These are phyloP conservation scores for Cnemophilus loriae DNA, from an alignment of 2,113 vertebrate genomes.

Conservation along the genomic window DNA sequence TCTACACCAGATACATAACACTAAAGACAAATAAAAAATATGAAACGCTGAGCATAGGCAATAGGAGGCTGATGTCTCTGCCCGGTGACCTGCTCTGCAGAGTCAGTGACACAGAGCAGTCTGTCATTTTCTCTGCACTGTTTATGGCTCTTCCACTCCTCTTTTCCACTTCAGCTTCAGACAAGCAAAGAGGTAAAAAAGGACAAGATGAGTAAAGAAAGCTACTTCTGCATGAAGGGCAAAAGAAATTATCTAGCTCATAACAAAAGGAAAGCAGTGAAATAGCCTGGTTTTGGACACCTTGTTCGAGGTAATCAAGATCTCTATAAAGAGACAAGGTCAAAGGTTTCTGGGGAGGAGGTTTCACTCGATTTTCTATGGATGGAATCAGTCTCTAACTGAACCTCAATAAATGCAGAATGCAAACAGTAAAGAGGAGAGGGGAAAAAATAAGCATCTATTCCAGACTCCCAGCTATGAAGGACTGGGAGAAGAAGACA, in stretches of 20 bases:
- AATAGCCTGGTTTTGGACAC: not conserved
- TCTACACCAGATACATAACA: slow-evolving; percentile 37
- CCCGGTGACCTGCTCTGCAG: slow-evolving; percentile 20
- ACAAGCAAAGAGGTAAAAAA: not conserved
- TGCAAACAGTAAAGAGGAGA: not conserved
- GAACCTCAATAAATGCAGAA: not conserved
- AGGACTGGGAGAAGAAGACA: not conserved
- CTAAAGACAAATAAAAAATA: slow-evolving; percentile 39
- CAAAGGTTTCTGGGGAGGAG: not conserved
- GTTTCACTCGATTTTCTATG: not conserved
- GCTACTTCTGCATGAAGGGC: not conserved
- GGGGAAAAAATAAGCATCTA: not conserved
- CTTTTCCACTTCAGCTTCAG: not conserved
- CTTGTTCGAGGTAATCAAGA: not conserved
- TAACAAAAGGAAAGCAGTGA: not conserved
- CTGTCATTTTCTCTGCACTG: slow-evolving; percentile 18
- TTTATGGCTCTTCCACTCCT: not conserved
- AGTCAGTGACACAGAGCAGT: slow-evolving; percentile 29
- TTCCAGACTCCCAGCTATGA: not conserved
- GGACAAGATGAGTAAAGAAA: not conserved
- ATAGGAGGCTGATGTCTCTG: not conserved
- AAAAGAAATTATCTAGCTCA: not conserved
- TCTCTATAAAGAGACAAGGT: not conserved
- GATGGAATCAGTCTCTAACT: not conserved
- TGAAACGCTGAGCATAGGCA: not conserved